Evolutionary conservation across 2,888 invertebrate genomes (phyloP), one percentile per base, ranked within the genome.

Genomic region (Archips xylosteana): DNA sequence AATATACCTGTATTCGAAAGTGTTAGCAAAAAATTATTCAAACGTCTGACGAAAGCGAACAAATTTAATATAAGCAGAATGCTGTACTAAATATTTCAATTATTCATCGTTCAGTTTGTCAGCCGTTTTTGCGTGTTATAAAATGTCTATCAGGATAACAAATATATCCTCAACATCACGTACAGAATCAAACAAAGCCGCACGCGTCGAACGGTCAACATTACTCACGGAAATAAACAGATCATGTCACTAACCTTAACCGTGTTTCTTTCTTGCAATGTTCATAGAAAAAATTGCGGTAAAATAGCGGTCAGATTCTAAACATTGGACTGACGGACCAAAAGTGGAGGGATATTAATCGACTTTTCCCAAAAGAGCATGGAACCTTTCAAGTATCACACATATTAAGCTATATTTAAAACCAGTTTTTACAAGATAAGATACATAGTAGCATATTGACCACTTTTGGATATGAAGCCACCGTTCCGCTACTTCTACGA

Each of bases 171-270:
- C 12, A 57, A 57, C 57, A 45, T 51, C 60, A 60, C 60, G 68
- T 60, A 61, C 23, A 23, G 69, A 36, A 51, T 23, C 45, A 45
- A 39, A 45, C 10, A 63, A 63, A 71, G 64, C 54, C 54, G 57
- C 54, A 23, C 5, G 32, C 32, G 36, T 42, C 2, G 15, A 12
- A 13, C 42, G 32, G 68, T 34, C 45, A 57, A 45, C 70, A 63
- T 49, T 64, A 59, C 49, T 64, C 59, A 49, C 59, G 70, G 59
- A 71, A 70, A 64, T 47, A 64, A 68, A 69, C 71, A 45, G 47
- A 73, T 59, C 54, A 39, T 59, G 73, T 73, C 72, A 72, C 54
- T 68, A 62, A 68, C 72, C 66, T 68, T 62, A 10, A 23, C 12
- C 32, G 57, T 32, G 32, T 57, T 32, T 57, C 32, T 12, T 57